phyloP scores from a whole-genome alignment of 1,140 invertebrate species.

The Bombyx mandarina region DNA sequence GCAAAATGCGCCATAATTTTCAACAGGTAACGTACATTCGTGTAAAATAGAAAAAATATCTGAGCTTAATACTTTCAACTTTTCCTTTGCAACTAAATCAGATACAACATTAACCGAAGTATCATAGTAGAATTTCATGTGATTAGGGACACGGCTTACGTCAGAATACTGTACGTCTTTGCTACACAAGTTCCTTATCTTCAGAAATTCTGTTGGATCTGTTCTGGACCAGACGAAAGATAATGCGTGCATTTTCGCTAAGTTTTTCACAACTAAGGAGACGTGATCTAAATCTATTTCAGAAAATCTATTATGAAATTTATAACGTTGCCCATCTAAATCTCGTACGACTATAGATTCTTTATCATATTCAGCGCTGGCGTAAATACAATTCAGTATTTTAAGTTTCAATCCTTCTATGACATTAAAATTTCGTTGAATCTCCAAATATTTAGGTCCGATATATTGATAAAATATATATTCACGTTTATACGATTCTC shows the following conservation, averaged over 20 bases:
- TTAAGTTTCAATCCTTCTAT: slow-evolving; percentile 49
- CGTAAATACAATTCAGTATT: slow-evolving; percentile 38
- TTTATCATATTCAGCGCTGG: slow-evolving; percentile 28
- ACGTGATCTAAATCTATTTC: slow-evolving; percentile 36
- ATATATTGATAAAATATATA: slow-evolving; percentile 26
- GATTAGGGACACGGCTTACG: slow-evolving; percentile 23
- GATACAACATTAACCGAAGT: slow-evolving; percentile 35
- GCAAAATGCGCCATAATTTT: slow-evolving; percentile 37
- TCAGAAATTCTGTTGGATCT: slow-evolving; percentile 30
- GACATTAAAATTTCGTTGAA: slow-evolving; percentile 29
- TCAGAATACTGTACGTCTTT: slow-evolving; percentile 42
- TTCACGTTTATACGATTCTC: slow-evolving; percentile 37
- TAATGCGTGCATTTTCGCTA: slow-evolving; percentile 54
- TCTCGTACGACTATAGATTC: slow-evolving; percentile 31
- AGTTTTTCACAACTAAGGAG: slow-evolving; percentile 38
- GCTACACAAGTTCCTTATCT: slow-evolving; percentile 24
- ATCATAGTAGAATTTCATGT: slow-evolving; percentile 36
- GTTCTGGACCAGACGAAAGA: slow-evolving; percentile 39
- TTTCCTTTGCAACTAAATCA: slow-evolving; percentile 24
- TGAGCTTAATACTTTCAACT: slow-evolving; percentile 24
- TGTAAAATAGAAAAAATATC: slow-evolving; percentile 30
- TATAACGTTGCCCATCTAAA: slow-evolving; percentile 11
- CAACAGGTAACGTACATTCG: slow-evolving; percentile 27
- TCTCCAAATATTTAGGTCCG: slow-evolving; percentile 31
- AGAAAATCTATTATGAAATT: slow-evolving; percentile 30